phyloP scores from a whole-genome alignment of 2,797 vertebrate genomes.

The Pelobates cultripes region DNA sequence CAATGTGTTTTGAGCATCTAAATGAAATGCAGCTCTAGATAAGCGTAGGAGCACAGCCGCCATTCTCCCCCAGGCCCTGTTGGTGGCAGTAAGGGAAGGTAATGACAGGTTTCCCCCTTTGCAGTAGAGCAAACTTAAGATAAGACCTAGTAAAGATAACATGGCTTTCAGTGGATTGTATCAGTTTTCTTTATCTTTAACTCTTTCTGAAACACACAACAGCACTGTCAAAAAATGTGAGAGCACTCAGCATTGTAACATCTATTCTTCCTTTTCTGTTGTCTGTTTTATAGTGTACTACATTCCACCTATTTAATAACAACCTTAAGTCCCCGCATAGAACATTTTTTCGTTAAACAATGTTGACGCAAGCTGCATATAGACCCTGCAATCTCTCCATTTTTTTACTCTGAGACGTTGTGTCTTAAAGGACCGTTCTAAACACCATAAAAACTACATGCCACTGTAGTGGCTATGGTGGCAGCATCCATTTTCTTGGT shows the following conservation, averaged over 20 bases:
- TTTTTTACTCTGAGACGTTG: too few relatives aligned
- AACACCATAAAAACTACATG: too few relatives aligned
- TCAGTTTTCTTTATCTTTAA: constrained; percentile 45
- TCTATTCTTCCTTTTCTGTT: background rate
- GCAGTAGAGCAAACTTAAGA: constrained; percentile 51
- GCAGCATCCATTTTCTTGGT: too few relatives aligned
- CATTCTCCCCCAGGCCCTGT: constrained; percentile 54
- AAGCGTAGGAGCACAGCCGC: constrained; percentile 45
- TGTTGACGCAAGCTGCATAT: too few relatives aligned
- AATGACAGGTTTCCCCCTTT: constrained; percentile 47
- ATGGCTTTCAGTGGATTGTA: constrained; percentile 51
- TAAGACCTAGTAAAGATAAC: constrained; percentile 55
- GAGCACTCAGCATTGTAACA: background rate
- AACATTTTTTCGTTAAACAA: too few relatives aligned
- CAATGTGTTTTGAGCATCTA: constrained; percentile 53
- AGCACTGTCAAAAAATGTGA: background rate
- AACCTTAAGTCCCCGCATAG: too few relatives aligned
- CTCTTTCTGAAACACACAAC: background rate
- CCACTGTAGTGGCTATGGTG: too few relatives aligned
- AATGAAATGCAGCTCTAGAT: constrained; percentile 52
- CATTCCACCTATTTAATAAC: background rate
- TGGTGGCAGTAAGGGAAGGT: constrained; percentile 51
- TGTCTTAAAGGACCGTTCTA: too few relatives aligned
- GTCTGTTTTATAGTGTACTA: background rate
- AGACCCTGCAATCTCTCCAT: too few relatives aligned